These are phyloP conservation scores for Criorhina ranunculi DNA, from an alignment of 2,888 invertebrate genomes.

Conservation along the genomic window DNA sequence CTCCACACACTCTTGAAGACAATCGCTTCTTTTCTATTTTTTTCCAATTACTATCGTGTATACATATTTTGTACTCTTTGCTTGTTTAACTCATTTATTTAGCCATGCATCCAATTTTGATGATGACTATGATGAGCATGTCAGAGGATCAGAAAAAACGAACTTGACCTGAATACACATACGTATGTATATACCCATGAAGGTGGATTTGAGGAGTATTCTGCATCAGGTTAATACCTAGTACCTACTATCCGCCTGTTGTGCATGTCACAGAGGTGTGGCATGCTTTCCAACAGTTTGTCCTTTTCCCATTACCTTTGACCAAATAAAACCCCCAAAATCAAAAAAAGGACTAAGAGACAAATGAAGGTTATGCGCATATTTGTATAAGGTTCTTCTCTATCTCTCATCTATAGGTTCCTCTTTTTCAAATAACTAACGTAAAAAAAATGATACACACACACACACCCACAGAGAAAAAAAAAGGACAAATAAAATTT, in stretches of 20 bases:
- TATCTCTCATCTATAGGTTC: not conserved
- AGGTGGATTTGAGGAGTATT: not conserved
- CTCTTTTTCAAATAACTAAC: not conserved
- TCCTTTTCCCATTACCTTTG: not conserved
- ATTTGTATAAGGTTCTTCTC: not conserved
- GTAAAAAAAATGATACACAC: not conserved
- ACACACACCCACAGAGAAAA: not conserved
- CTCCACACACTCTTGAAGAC: not conserved
- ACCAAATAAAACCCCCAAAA: not conserved
- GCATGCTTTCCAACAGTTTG: not conserved
- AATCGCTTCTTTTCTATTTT: not conserved
- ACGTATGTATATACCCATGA: too few relatives aligned
- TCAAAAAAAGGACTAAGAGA: not conserved
- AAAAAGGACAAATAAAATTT: constrained; percentile 3
- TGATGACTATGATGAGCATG: not conserved
- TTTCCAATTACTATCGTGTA: not conserved
- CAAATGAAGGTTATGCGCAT: constrained; percentile 11
- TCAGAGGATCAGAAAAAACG: not conserved
- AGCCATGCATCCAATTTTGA: constrained; percentile 11
- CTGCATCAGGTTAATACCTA: not conserved
- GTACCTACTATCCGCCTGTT: not conserved
- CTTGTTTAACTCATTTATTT: not conserved
- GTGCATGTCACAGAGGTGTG: constrained; percentile 1
- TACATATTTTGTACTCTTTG: not conserved
- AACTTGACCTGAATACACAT: not conserved